phyloP scores from a whole-genome alignment of 35 echinoderm and acorn worm species.

The Apostichopus japonicus region DNA sequence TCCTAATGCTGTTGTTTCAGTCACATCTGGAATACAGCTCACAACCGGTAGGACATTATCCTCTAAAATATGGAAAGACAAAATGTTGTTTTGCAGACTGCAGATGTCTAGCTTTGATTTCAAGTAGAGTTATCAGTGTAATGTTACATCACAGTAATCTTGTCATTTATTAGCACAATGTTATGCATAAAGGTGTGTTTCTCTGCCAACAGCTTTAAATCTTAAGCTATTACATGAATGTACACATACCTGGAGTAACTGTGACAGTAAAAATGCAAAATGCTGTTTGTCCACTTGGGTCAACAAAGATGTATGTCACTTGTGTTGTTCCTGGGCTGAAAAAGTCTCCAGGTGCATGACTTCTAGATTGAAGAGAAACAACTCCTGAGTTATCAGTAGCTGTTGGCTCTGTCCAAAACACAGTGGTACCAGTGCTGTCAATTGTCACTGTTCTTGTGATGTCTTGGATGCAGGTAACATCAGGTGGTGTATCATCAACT shows the following conservation, averaged over 20 bases:
- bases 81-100: no score
- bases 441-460: background rate
- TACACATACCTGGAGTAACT: background rate
- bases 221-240: no score
- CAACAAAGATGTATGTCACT: slow-evolving; percentile 61
- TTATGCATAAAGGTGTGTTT: no score
- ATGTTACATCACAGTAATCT: no score
- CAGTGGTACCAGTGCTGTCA: background rate
- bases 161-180: no score
- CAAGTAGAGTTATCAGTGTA: no score
- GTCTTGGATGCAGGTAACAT: background rate
- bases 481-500: slow-evolving; percentile 10
- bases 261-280: slow-evolving; percentile 21
- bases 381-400: slow-evolving; percentile 75
- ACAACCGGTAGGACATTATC: background rate
- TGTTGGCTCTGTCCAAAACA: slow-evolving; percentile 64
- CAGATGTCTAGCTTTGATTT: no score
- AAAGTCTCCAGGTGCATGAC: background rate
- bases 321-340: background rate
- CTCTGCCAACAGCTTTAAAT: no score
- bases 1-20: slow-evolving; percentile 41
- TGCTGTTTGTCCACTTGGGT: slow-evolving; percentile 31
- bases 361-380: background rate
- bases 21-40: slow-evolving; percentile 24
- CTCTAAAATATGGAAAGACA: background rate